Base-by-base conservation (phyloP, 2,888 invertebrate species). In the Drosophila lutescens region DNA sequence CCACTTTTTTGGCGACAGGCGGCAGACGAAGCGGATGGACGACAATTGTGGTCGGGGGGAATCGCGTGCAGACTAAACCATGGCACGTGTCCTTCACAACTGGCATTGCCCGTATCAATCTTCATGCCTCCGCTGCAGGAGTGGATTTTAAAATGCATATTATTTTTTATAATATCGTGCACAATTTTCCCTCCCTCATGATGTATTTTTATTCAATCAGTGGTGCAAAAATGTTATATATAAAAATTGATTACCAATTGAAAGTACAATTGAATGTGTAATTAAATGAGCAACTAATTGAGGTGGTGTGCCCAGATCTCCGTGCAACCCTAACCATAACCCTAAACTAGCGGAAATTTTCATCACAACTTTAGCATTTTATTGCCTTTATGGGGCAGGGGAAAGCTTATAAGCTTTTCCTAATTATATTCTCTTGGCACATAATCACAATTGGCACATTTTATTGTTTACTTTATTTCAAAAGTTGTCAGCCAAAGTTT, bases 371-470 rank as follows among this genome's bases (percentile, higher is more conserved):
- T 76, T 23, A 3, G 9, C 23, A 44, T 44, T 67, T 76, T 74
- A 76, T 63, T 34, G 4, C 15, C 8, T 8, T 7, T 9, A 13
- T 43, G 23, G 40, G 32, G 32, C 10, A 36, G 43, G 15, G 13
- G 23, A 38, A 38, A 50, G 13, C 41, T 26, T 9, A 50, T 44
- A 36, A 36, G 55, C 49, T 47, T 55, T 34, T 47, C 50, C 36
- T 70, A 70, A 83, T 84, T 80, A 77, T 71, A 73, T 67, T 75
- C 58, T 60, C 53, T 49, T 51, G 69, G 61, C 79, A 77, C 66
- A 71, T 81, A 83, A 83, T 81, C 69, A 69, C 78, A 81, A 81
- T 84, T 78, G 77, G 54, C 73, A 53, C 82, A 74, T 75, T 84
- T 77, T 66, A 81, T 78, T 76, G 80, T 77, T 77, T 72, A 79